phyloP scores from a whole-genome alignment of 2,888 invertebrate genomes.

The Cephus pulcher region DNA sequence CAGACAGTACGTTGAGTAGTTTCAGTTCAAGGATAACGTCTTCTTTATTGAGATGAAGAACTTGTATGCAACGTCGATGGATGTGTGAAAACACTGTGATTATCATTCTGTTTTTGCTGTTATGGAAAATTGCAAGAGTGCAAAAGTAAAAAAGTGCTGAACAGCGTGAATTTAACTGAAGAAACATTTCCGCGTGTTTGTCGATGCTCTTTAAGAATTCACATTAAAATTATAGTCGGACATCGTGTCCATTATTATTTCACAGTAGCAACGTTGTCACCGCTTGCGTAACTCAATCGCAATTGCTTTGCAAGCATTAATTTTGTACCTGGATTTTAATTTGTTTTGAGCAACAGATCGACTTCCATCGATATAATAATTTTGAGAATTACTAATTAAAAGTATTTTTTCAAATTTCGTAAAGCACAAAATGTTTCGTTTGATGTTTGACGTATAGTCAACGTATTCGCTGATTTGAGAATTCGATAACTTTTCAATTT shows the following conservation, averaged over 20 bases:
- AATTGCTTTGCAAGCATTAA: constrained; percentile 1
- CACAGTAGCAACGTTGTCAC: not conserved
- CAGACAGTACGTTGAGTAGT: not conserved
- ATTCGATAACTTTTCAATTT: not conserved
- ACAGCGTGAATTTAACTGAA: not conserved
- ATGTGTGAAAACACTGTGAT: not conserved
- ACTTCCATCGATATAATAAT: not conserved
- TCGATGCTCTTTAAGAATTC: not conserved
- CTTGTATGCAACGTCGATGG: not conserved
- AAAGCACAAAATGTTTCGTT: not conserved
- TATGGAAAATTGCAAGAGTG: not conserved
- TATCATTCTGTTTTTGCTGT: not conserved
- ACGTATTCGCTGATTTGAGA: not conserved
- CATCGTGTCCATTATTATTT: not conserved
- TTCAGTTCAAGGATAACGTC: not conserved
- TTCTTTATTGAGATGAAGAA: not conserved
- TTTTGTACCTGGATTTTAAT: not conserved
- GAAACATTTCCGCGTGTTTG: not conserved
- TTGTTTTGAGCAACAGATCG: not conserved
- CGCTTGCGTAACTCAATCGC: not conserved
- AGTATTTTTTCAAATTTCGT: not conserved
- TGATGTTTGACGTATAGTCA: not conserved
- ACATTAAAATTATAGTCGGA: not conserved
- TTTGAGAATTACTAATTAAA: not conserved
- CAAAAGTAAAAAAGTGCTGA: not conserved